A percentile compares a stretch with the other conserved stretches of the same genome.
These are phyloP conservation scores for Cyphomyrmex costatus DNA, from an alignment of 1,140 invertebrate species.

Conservation along the genomic window DNA sequence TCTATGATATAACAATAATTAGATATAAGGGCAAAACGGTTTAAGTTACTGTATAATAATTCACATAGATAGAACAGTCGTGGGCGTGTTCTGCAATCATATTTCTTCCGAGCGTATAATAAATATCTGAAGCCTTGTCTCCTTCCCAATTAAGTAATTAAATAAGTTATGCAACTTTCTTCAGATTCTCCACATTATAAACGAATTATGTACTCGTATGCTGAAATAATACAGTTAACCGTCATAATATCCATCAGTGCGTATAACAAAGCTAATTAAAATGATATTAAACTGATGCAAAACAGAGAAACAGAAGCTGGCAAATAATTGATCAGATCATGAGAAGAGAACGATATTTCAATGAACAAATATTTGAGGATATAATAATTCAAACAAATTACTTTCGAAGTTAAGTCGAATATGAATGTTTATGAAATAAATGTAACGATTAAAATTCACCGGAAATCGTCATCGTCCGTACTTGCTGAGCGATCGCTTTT, in stretches of 20 bases:
- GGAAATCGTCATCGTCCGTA: neutral
- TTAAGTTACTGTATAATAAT: neutral
- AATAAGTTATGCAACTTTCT: constrained; percentile 42
- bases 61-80: neutral
- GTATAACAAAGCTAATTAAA: constrained; percentile 47
- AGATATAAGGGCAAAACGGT: neutral
- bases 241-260: constrained; percentile 51
- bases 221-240: constrained; percentile 46
- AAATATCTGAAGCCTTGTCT: constrained; percentile 25
- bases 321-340: constrained; percentile 40
- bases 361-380: constrained; percentile 38
- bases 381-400: constrained; percentile 31
- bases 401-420: constrained; percentile 22
- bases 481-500: neutral
- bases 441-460: constrained; percentile 15
- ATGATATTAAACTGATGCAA: constrained; percentile 49
- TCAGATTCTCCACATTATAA: constrained; percentile 16
- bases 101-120: neutral
- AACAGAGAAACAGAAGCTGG: constrained; percentile 31
- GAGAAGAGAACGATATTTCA: constrained; percentile 38
- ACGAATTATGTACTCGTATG: constrained; percentile 41
- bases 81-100: neutral
- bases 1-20: neutral
- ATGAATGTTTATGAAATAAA: constrained; percentile 31
- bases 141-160: constrained; percentile 36